Conservation (phyloP, 2,113 vertebrate species). For the Nothobranchius furzeri region DNA sequence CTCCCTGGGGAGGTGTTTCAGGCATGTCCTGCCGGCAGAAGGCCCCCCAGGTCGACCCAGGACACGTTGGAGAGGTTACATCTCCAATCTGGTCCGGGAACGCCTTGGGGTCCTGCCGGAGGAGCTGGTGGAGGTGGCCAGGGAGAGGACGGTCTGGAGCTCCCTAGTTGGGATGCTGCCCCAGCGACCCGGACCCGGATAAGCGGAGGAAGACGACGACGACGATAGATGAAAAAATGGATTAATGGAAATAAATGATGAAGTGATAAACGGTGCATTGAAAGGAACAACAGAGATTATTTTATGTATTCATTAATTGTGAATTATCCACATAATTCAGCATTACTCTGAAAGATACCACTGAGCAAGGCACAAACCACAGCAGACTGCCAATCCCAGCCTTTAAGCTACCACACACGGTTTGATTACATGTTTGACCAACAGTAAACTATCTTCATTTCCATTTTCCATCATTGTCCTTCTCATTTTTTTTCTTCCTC, state of each 20-base stretch:
- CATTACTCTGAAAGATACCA: slow-evolving; percentile 12
- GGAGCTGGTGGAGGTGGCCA: too few species aligned
- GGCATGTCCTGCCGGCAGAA: too few species aligned
- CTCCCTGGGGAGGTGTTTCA: too few species aligned
- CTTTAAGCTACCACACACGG: slow-evolving; percentile 9
- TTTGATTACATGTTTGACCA: slow-evolving; percentile 1
- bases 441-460: neutral
- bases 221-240: too few species aligned
- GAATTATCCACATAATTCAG: slow-evolving; percentile 30
- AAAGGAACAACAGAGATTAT: neutral
- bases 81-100: too few species aligned
- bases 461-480: neutral
- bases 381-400: slow-evolving; percentile 27
- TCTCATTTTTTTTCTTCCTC: neutral
- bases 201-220: too few species aligned
- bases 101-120: too few species aligned
- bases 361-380: slow-evolving; percentile 50
- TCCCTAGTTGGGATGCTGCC: too few species aligned
- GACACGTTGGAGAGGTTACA: too few species aligned
- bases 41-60: too few species aligned
- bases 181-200: too few species aligned
- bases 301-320: slow-evolving; percentile 51
- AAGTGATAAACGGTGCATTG: neutral
- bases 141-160: too few species aligned
- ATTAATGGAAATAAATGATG: neutral